Evolutionary conservation across 2,797 vertebrate genomes (phyloP).

Genomic region (Lates japonicus): DNA sequence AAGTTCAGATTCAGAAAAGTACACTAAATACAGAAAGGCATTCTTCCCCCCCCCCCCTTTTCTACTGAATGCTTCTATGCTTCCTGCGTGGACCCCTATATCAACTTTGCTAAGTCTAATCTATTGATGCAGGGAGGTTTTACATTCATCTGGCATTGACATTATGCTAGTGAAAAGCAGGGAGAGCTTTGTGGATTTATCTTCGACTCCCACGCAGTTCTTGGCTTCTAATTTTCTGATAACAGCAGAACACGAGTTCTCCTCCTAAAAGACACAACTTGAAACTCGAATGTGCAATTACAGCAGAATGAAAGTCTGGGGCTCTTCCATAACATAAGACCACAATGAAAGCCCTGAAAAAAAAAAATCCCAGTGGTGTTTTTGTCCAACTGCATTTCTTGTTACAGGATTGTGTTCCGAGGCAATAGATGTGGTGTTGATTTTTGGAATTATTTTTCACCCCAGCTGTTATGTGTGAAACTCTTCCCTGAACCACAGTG

Average conservation of each 20-base stretch:
- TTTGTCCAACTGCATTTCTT: conserved; percentile 66
- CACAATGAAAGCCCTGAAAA: conserved; percentile 53
- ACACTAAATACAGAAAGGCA: conserved; percentile 32
- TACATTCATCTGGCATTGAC: conserved; percentile 82
- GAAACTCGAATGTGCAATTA: conserved; percentile 83
- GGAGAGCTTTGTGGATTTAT: conserved; percentile 82
- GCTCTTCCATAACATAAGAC: conserved; percentile 53
- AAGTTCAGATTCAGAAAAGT: conserved; percentile 57
- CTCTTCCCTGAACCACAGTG: conserved; percentile 57
- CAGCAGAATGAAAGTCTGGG: conserved; percentile 72
- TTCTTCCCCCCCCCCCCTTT: background rate
- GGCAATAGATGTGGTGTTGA: conserved; percentile 67
- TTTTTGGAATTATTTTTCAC: conserved; percentile 71
- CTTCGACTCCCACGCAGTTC: conserved; percentile 82
- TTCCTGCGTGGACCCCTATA: conserved; percentile 58
- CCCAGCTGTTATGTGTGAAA: conserved; percentile 60
- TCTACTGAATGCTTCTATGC: conserved; percentile 45
- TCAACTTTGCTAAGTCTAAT: conserved; percentile 74
- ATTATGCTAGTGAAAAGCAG: conserved; percentile 79
- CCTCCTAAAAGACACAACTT: conserved; percentile 80
- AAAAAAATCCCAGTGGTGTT: conserved; percentile 33
- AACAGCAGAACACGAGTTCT: conserved; percentile 80
- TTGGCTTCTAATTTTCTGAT: conserved; percentile 89
- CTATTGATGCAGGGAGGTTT: conserved; percentile 80
- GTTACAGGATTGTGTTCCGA: conserved; percentile 58